Percentiles rank a stretch among this genome's conserved stretches.
phyloP scores from a whole-genome alignment of 2,113 vertebrate species.

The Orcinus orca region DNA sequence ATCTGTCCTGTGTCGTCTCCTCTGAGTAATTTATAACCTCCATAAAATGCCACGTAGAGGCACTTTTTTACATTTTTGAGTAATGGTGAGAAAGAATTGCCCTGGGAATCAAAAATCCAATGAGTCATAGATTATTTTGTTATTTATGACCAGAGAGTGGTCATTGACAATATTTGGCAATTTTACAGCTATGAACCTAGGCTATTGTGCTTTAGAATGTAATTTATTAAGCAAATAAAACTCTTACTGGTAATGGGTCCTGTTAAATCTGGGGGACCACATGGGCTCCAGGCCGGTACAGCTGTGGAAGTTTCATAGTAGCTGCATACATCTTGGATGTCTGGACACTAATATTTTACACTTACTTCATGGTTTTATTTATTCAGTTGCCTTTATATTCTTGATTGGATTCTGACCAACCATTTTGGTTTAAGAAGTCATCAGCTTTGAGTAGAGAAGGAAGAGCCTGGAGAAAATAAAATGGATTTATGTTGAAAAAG shows the following conservation, averaged over 20 bases:
- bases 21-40: slow-evolving; percentile 87
- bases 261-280: slow-evolving; percentile 80
- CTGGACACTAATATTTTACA: slow-evolving; percentile 89
- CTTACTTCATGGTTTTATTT: slow-evolving; percentile 89
- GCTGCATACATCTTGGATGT: slow-evolving; percentile 81
- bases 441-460: slow-evolving; percentile 74
- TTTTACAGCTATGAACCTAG: slow-evolving; percentile 85
- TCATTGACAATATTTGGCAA: slow-evolving; percentile 88
- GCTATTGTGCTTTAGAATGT: slow-evolving; percentile 89
- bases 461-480: slow-evolving; percentile 74
- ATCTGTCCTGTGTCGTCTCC: slow-evolving; percentile 89
- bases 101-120: slow-evolving; percentile 87
- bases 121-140: slow-evolving; percentile 87
- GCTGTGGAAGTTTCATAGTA: slow-evolving; percentile 82
- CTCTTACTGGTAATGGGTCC: slow-evolving; percentile 83
- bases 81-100: slow-evolving; percentile 86
- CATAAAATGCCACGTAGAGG: slow-evolving; percentile 86
- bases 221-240: slow-evolving; percentile 92
- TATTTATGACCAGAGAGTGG: slow-evolving; percentile 87
- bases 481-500: slow-evolving; percentile 77
- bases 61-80: slow-evolving; percentile 85
- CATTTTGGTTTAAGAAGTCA: slow-evolving; percentile 76
- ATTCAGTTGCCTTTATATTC: slow-evolving; percentile 83
- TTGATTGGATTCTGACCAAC: slow-evolving; percentile 82
- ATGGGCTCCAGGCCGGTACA: slow-evolving; percentile 78